phyloP scores from a whole-genome alignment of 1,140 invertebrate species.

The Zaprionus camerounensis region DNA sequence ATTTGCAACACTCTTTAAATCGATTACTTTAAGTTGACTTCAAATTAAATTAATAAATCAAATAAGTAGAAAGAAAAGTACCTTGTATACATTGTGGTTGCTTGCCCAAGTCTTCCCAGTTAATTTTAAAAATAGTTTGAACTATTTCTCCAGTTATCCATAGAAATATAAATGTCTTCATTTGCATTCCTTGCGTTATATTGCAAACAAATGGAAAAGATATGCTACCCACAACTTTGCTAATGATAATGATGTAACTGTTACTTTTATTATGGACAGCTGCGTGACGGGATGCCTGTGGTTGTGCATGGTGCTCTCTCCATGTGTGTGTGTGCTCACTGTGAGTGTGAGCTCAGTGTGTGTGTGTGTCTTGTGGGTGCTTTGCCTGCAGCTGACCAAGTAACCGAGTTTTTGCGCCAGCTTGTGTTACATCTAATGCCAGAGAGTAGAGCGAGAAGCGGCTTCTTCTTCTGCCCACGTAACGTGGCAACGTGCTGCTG shows the following conservation, averaged over 20 bases:
- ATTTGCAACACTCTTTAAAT: no score
- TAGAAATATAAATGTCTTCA: neutral
- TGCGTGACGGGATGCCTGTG: conserved; percentile 38
- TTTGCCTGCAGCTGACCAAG: conserved; percentile 66
- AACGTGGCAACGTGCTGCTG: conserved; percentile 3
- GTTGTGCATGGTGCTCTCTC: conserved; percentile 6
- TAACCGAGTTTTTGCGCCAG: conserved; percentile 72
- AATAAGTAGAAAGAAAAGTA: no score
- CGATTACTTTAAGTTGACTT: no score
- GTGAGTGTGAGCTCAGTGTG: neutral
- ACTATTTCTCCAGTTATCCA: no score
- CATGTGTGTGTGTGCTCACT: neutral
- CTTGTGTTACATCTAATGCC: conserved; percentile 59
- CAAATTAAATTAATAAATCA: no score
- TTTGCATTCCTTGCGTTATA: conserved; percentile 13
- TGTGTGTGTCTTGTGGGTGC: conserved; percentile 29
- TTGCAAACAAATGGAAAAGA: conserved; percentile 6
- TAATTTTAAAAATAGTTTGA: no score
- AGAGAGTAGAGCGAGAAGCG: neutral
- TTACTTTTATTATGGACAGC: conserved; percentile 41
- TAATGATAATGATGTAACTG: conserved; percentile 32
- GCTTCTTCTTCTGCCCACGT: conserved; percentile 28
- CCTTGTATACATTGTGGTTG: no score
- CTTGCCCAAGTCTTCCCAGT: no score
- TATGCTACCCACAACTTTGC: conserved; percentile 10